Conservation (phyloP, 2,113 vertebrate genomes). For the Lipophrys pholis region DNA sequence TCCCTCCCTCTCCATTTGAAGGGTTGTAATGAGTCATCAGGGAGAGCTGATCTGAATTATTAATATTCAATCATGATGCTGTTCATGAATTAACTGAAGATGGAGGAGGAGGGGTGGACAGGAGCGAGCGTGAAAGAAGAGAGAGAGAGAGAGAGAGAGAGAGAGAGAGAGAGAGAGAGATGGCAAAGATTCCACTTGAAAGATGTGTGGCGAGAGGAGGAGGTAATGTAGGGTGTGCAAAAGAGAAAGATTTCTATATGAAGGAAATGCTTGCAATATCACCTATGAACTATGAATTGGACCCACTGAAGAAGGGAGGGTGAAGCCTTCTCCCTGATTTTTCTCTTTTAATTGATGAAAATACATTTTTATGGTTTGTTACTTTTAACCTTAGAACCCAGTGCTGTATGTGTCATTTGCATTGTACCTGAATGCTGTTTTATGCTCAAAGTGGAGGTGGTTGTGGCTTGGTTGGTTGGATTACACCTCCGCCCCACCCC, state of each 20-base stretch:
- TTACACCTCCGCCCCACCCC: no score
- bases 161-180: conserved; percentile 12
- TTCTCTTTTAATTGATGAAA: no score
- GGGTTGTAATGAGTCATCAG: conserved; percentile 84
- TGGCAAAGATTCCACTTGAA: conserved; percentile 45
- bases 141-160: conserved; percentile 6
- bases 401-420: no score
- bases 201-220: conserved; percentile 29
- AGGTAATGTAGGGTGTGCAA: conserved; percentile 6
- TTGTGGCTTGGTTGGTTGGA: no score
- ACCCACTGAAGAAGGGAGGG: no score
- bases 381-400: no score
- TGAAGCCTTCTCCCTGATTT: no score
- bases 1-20: conserved; percentile 61
- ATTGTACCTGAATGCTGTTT: no score
- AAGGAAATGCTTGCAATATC: conserved; percentile 14
- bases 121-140: conserved; percentile 31
- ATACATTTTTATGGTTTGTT: no score
- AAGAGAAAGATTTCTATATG: conserved; percentile 5
- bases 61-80: conserved; percentile 83
- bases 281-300: conserved; percentile 3
- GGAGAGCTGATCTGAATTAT: conserved; percentile 85
- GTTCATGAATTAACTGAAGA: conserved; percentile 78
- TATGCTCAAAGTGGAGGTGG: no score
- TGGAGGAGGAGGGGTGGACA: conserved; percentile 38